Evolutionary conservation across 2,888 invertebrate genomes (phyloP).

Genomic region (Xestia ashworthii): DNA sequence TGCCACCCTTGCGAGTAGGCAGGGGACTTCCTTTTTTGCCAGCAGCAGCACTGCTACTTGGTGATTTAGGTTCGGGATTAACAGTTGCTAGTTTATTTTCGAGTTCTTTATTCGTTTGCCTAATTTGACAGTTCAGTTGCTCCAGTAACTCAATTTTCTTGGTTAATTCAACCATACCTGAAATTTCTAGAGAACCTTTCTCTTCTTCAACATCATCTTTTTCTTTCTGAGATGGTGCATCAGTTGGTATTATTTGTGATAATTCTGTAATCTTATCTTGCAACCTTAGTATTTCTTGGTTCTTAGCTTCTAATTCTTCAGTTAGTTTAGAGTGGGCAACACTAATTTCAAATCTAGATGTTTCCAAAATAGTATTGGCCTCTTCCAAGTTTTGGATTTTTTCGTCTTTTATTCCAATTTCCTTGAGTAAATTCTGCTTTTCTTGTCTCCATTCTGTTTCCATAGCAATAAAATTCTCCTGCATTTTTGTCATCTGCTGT

Average conservation of each 20-base stretch:
- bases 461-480: conserved; percentile 93
- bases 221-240: conserved; percentile 69
- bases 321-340: conserved; percentile 89
- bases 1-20: conserved; percentile 83
- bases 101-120: conserved; percentile 89
- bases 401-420: conserved; percentile 90
- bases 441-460: conserved; percentile 94
- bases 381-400: conserved; percentile 90
- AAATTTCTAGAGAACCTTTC: conserved; percentile 89
- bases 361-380: conserved; percentile 89
- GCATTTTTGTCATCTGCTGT: conserved; percentile 95
- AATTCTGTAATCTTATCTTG: conserved; percentile 78
- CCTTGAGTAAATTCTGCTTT: conserved; percentile 89
- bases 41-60: conserved; percentile 74
- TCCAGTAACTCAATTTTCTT: conserved; percentile 89
- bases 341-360: conserved; percentile 87
- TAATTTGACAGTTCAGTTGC: conserved; percentile 88
- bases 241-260: conserved; percentile 62
- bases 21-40: conserved; percentile 84
- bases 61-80: conserved; percentile 77
- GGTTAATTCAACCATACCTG: conserved; percentile 84
- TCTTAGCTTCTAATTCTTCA: conserved; percentile 88
- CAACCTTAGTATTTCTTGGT: conserved; percentile 83
- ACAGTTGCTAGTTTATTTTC: conserved; percentile 86
- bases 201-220: conserved; percentile 89